These are phyloP conservation scores for Pangasius krempfi DNA, from an alignment of 2,797 vertebrate species.

Conservation along the genomic window DNA sequence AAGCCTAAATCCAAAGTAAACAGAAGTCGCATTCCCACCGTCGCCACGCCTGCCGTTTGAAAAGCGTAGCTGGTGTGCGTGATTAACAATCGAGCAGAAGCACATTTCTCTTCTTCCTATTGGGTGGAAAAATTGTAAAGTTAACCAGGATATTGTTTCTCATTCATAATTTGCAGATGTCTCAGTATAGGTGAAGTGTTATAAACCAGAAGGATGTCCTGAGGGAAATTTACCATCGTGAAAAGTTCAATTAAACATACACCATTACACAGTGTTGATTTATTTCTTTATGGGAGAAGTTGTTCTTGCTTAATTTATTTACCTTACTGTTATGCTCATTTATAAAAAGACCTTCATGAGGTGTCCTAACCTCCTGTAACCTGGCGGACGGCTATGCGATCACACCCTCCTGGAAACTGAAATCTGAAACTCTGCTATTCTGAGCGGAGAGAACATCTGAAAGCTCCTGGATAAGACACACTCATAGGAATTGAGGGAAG, in stretches of 20 bases:
- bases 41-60: neutral
- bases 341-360: constrained; percentile 3
- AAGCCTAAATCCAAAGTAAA: neutral
- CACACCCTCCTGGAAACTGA: constrained; percentile 44
- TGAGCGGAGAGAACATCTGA: constrained; percentile 47
- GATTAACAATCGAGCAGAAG: neutral
- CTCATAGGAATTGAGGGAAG: neutral
- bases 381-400: constrained; percentile 14
- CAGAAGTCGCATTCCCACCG: neutral
- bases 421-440: constrained; percentile 57
- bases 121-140: neutral
- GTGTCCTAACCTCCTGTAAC: constrained; percentile 33
- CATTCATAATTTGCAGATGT: neutral
- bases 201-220: neutral
- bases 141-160: neutral
- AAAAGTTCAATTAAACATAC: neutral
- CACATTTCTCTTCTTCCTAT: neutral
- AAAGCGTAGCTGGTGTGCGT: neutral
- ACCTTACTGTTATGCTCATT: neutral
- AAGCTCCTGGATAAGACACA: constrained; percentile 32
- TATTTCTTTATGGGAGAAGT: neutral
- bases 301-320: neutral
- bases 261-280: neutral
- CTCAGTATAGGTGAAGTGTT: neutral
- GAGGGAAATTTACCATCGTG: too few species aligned